Percentiles rank a stretch among this genome's conserved stretches.
phyloP scores from a whole-genome alignment of 35 echinoderm and acorn worm genomes.

The Stichopus chloronotus region DNA sequence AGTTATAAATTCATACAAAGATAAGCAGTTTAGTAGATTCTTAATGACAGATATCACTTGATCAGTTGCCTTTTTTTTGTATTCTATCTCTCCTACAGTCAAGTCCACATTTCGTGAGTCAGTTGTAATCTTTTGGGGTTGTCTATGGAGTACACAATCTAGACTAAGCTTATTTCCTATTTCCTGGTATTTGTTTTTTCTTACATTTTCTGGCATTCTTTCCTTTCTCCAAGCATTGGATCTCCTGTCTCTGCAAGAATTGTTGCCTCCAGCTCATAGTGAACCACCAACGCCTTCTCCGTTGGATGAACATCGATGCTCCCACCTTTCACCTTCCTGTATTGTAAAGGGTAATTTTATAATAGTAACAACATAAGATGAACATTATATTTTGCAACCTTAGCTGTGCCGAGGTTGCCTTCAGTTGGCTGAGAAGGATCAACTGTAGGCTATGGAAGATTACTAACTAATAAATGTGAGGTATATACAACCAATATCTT shows the following conservation, averaged over 20 bases:
- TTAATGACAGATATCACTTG: too few species aligned
- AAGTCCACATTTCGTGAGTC: too few species aligned
- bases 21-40: too few species aligned
- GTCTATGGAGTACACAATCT: too few species aligned
- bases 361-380: not conserved
- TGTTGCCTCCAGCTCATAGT: slow-evolving; percentile 98
- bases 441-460: too few species aligned
- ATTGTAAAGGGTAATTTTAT: not conserved
- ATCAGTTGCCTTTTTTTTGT: too few species aligned
- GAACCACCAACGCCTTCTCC: slow-evolving; percentile 94
- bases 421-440: not conserved
- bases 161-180: too few species aligned
- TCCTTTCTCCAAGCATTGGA: slow-evolving; percentile 98
- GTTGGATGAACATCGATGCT: slow-evolving; percentile 99
- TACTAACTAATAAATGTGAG: too few species aligned
- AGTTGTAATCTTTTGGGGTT: too few species aligned
- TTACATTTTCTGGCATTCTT: slow-evolving; percentile 99
- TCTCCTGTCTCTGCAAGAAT: slow-evolving; percentile 96
- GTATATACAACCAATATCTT: too few species aligned
- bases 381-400: not conserved
- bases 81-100: too few species aligned
- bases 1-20: too few species aligned
- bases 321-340: slow-evolving; percentile 97
- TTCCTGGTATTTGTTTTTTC: not conserved
- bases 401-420: not conserved